Conservation (phyloP, 2,113 vertebrate genomes). For the Thunnus thynnus region DNA sequence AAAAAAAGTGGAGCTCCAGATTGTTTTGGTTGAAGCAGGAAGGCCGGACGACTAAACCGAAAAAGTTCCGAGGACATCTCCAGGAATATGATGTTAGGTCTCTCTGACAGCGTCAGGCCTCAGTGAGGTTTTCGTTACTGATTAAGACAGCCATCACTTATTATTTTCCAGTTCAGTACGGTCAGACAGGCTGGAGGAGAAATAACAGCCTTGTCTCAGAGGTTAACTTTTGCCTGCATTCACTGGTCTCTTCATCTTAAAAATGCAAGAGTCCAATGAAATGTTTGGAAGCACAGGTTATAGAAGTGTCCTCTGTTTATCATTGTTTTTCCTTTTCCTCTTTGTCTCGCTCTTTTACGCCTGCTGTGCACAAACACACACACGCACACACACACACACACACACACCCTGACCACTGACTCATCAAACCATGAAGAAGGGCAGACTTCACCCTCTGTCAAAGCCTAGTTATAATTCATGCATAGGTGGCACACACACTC, state of each 20-base stretch:
- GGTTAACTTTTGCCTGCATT: constrained; percentile 49
- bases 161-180: constrained; percentile 74
- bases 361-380: constrained; percentile 44
- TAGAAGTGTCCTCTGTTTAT: constrained; percentile 55
- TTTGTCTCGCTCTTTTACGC: constrained; percentile 54
- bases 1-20: constrained; percentile 26
- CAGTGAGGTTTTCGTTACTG: constrained; percentile 75
- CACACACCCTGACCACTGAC: constrained; percentile 66
- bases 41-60: constrained; percentile 22
- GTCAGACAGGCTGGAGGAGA: constrained; percentile 50
- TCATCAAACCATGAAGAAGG: constrained; percentile 77
- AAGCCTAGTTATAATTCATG: constrained; percentile 75
- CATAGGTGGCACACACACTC: constrained; percentile 65
- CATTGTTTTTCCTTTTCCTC: constrained; percentile 41
- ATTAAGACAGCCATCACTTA: constrained; percentile 81
- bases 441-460: constrained; percentile 65
- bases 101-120: constrained; percentile 57
- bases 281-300: constrained; percentile 32
- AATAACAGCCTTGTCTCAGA: constrained; percentile 49
- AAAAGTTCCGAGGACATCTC: constrained; percentile 53
- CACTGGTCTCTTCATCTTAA: constrained; percentile 1
- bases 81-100: constrained; percentile 61
- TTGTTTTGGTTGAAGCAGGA: constrained; percentile 43
- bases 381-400: constrained; percentile 50
- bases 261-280: constrained; percentile 36